A percentile compares a stretch with the other conserved stretches of the same genome.
Evolutionary conservation across 2,113 vertebrate species (phyloP).

Genomic region (Apodemus speciosus): DNA sequence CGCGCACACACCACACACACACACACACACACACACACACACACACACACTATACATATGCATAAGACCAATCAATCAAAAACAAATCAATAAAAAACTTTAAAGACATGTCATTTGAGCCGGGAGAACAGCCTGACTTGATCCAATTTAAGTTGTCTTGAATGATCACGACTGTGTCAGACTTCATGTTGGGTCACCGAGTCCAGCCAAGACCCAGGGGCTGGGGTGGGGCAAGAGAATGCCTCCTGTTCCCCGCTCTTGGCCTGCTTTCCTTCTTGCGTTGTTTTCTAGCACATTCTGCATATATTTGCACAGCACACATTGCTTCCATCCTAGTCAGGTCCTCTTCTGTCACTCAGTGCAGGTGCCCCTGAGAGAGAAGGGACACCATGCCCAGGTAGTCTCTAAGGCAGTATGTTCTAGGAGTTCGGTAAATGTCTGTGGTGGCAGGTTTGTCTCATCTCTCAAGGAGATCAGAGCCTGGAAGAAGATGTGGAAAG

Average conservation of each 20-base stretch:
- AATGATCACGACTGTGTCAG: no score
- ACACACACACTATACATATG: neutral
- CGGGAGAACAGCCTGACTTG: neutral
- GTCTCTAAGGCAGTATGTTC: neutral
- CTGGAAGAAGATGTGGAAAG: neutral
- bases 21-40: neutral
- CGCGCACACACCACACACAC: no score
- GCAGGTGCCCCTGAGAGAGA: neutral
- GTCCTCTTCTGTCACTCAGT: neutral
- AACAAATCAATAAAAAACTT: neutral
- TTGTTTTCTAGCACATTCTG: no score
- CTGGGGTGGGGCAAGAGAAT: neutral
- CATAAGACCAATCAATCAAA: neutral
- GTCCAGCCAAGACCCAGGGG: neutral
- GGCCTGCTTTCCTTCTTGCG: neutral
- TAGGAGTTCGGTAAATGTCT: neutral
- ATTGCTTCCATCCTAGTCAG: neutral
- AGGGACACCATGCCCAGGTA: neutral
- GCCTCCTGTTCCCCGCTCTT: neutral
- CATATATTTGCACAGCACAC: neutral
- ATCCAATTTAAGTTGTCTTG: neutral
- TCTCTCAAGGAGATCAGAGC: neutral
- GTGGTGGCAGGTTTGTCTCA: neutral
- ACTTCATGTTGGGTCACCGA: neutral
- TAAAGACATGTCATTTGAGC: neutral